These are phyloP conservation scores for Eutolmus rufibarbis DNA, from an alignment of 2,888 invertebrate species.

Conservation along the genomic window DNA sequence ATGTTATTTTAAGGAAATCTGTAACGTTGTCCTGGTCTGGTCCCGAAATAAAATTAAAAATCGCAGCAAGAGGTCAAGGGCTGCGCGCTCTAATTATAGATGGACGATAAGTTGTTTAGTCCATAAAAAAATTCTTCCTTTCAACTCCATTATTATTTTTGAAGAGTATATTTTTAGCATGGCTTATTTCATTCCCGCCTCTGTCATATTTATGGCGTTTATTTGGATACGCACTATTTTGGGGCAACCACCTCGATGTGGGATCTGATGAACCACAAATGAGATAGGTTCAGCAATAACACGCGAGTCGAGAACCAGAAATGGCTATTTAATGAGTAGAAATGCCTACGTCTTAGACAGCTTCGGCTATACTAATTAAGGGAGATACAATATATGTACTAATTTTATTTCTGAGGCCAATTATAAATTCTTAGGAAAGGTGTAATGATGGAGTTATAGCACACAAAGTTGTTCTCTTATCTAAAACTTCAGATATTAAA, in stretches of 20 bases:
- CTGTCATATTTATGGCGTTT: neutral
- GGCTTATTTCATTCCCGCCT: neutral
- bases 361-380: neutral
- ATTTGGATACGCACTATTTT: neutral
- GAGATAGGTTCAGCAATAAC: neutral
- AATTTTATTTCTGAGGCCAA: neutral
- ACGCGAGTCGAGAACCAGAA: neutral
- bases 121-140: neutral
- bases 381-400: neutral
- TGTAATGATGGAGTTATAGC: neutral
- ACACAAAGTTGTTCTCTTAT: neutral
- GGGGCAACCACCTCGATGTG: neutral
- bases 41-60: neutral
- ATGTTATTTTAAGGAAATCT: neutral
- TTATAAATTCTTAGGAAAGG: neutral
- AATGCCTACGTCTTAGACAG: neutral
- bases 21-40: neutral
- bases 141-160: neutral
- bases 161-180: neutral
- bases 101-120: neutral
- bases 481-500: too few species aligned
- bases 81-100: neutral
- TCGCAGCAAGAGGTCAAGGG: slow-evolving; percentile 31
- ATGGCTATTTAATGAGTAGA: neutral
- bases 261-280: neutral